Base-by-base conservation (phyloP, 2,888 invertebrate genomes). In the Leptura quadrifasciata region DNA sequence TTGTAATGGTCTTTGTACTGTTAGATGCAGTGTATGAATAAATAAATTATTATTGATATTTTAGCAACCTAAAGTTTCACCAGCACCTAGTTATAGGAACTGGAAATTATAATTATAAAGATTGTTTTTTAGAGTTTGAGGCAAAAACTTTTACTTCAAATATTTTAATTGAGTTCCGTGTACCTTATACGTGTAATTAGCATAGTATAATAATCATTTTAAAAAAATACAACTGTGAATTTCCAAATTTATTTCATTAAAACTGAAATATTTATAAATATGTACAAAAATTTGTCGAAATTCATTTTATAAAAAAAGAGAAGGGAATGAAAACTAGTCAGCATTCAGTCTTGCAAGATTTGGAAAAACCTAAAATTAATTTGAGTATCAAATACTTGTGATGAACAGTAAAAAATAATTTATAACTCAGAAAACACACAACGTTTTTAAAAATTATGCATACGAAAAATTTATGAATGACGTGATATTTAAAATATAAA, bases 211-310 rank as follows among this genome's bases (percentile, higher is more conserved):
- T 2, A 20, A n/a, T 61, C 2, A n/a, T 2, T 0, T 9, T 0
- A n/a, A 27, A 67, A 67, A 12, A 67, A 67, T 3, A n/a, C 21
- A n/a, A n/a, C 12, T 18, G 1, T 63, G n/a, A 63, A 68, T 68
- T 68, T 68, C 55, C 31, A 57, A 18, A 68, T 68, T 69, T 69
- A 69, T 69, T 69, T 69, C 57, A 58, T 69, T 68, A 68, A 57
- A 69, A 69, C 27, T 69, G 69, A 69, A 69, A 69, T 69, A 69
- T 68, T 68, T 68, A 68, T 69, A 69, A 69, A 60, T 69, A 69
- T 69, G 57, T 69, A 69, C 69, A 69, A 39, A 31, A 69, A 68
- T 54, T 54, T 24, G 9, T 55, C 4, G 55, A 27, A 54, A 18
- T 35, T 17, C 63, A 39, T 54, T 57, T 68, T 68, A 35, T 27